Evolutionary conservation across 2,797 vertebrate species (phyloP), one percentile per base, ranked within the genome.

Genomic region (Pseudomugil gertrudae): DNA sequence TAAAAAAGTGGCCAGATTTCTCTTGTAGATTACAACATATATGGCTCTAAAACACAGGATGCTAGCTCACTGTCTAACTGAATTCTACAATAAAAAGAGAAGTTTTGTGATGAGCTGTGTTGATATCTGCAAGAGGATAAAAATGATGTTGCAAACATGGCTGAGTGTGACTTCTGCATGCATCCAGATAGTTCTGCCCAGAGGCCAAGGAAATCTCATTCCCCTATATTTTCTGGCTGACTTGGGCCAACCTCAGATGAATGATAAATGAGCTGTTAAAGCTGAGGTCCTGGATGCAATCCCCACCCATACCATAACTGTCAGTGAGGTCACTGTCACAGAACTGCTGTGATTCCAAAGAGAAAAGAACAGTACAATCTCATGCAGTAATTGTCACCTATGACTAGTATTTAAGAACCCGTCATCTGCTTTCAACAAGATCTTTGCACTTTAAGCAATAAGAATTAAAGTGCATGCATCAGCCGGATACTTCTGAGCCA

Each of bases 241-340:
- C 84, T 81, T 45, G 27, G 76, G 58, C 71, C 78, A 79, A 74
- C 82, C 82, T 77, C 63, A 15, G 76, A 81, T 87, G 75, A 88
- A 87, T 87, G 79, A 89, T 87, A 85, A 84, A 90, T 84, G 84
- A 83, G 79, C 61, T 76, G 81, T 69, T 77, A 62, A 67, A 81
- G 72, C 27, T 10, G 65, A 80, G 76, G 79, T 85, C 83, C 59
- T 71, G 61, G 50, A 65, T 71, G 69, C 72, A 72, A 57, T 72
- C 69, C 36, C 81, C 70, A 78, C 52, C 72, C 66, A 48, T 69
- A 79, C 48, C 71, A 82, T 66, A 66, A 62, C 38, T 78, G 70
- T 71, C 72, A 77, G 72, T 51, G 64, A 59, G 67, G 70, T 59
- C 56, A 19, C 54, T 45, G 66, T 66, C 66, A 65, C 59, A 52